Evolutionary conservation across 2,888 invertebrate genomes (phyloP), one percentile per base, ranked within the genome.

Genomic region (Dione juno): DNA sequence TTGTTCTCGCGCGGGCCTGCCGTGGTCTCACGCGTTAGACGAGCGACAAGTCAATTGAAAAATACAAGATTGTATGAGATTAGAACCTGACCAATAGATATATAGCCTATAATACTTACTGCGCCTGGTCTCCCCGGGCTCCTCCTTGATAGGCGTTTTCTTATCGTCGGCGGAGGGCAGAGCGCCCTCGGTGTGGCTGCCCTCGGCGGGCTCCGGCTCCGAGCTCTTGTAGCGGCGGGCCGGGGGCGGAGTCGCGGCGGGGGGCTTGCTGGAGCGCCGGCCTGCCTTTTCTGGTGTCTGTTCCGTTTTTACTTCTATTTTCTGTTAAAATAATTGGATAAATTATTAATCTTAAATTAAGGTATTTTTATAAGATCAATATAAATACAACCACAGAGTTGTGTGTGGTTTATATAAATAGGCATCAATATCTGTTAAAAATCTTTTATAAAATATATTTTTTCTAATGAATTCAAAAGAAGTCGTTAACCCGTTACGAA

Each of bases 1-100:
- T 93, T 93, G 84, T 93, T 93, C 79, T 93, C 93, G 43, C 93
- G 90, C 1, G 93, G 92, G 77, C 93, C 92, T 64, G 50, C 2
- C 37, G 5, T n/a, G n/a, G n/a, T n/a, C n/a, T n/a, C n/a, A n/a
- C n/a, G n/a, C n/a, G n/a, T n/a, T n/a, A n/a, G n/a, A n/a, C n/a
- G n/a, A n/a, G n/a, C n/a, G n/a, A n/a, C n/a, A n/a, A n/a, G n/a
- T n/a, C n/a, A n/a, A n/a, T n/a, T n/a, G n/a, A n/a, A n/a, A n/a
- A n/a, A n/a, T n/a, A n/a, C n/a, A n/a, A n/a, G n/a, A n/a, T n/a
- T n/a, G n/a, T n/a, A n/a, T n/a, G n/a, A n/a, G n/a, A n/a, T n/a
- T n/a, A n/a, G n/a, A n/a, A n/a, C n/a, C n/a, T n/a, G n/a, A n/a
- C n/a, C n/a, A n/a, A n/a, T n/a, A n/a, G n/a, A n/a, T 11, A 50